Base-by-base conservation (phyloP, 2,113 vertebrate genomes). In the Nyctereutes procyonoides region DNA sequence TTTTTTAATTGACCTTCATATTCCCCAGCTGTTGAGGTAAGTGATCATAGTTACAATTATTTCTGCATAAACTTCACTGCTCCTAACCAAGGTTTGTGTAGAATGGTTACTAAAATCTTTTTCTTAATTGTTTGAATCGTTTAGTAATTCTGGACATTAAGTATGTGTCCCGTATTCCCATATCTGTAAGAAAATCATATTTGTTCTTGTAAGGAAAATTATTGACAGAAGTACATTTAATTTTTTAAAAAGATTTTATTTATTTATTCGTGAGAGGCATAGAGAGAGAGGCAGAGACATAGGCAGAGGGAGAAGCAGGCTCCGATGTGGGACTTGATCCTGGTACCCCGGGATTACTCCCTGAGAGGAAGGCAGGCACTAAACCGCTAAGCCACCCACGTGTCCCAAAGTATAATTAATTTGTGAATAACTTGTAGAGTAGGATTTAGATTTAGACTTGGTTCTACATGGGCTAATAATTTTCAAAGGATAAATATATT, bases 61-160 rank as follows among this genome's bases (percentile, higher is more conserved):
- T 95, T 87, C 28, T 97, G 30, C 76, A 16, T 87, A 62, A 81
- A 76, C n/a, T 30, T 63, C 32, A 63, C 38, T 90, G 35, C 38
- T 86, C 55, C 38, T 74, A 86, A 5, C n/a, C 51, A 32, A 83
- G 22, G 7, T 92, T 95, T 96, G 58, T 73, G 5, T 73, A 90
- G 35, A 63, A 3, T 89, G 6, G 32, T 93, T 69, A 53, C 63
- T 81, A 35, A 91, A 91, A 84, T 88, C 19, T 81, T 15, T 20
- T 63, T 53, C 19, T 88, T 84, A 85, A 51, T 74, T 77, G n/a
- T 77, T 83, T 95, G n/a, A 74, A 62, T 69, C 63, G 63, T 93
- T 89, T 35, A 80, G 17, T 97, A 80, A 87, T 93, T 93, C 62
- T 88, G 48, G n/a, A 69, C 16, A 67, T 48, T 38, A 20, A 67